Evolutionary conservation across 2,888 invertebrate species (phyloP).

Genomic region (Galeruca laticollis): DNA sequence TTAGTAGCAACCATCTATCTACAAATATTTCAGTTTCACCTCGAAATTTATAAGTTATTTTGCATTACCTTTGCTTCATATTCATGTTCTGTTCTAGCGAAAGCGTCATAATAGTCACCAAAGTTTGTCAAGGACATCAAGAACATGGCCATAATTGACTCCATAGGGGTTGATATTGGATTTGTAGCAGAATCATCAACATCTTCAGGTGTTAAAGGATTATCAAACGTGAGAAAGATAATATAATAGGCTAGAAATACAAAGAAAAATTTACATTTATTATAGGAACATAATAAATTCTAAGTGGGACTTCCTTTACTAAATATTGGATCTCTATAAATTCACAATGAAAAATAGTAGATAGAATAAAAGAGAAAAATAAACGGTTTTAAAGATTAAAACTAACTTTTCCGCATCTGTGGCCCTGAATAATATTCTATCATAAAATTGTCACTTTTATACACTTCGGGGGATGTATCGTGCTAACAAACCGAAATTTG

Average conservation of each 20-base stretch:
- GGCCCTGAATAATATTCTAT: no score
- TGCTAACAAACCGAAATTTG: no score
- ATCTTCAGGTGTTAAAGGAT: conserved; percentile 84
- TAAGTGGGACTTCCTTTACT: not conserved
- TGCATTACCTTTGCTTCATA: conserved; percentile 84
- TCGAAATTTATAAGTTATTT: not conserved
- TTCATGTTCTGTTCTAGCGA: conserved; percentile 90
- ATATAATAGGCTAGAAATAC: conserved; percentile 82
- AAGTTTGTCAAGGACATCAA: conserved; percentile 98
- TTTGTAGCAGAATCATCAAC: conserved; percentile 85
- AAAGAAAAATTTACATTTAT: conserved; percentile 11
- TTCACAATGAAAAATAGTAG: no score
- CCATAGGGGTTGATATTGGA: conserved; percentile 92
- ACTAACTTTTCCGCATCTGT: no score
- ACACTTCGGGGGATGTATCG: no score
- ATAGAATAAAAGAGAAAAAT: no score
- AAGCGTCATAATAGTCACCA: conserved; percentile 92
- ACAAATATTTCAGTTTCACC: no score
- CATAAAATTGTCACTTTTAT: no score
- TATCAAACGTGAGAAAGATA: conserved; percentile 89
- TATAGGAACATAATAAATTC: not conserved
- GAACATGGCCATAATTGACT: conserved; percentile 98
- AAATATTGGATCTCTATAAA: not conserved
- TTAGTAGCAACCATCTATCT: no score
- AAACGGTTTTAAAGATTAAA: no score